Conservation (phyloP, 1,140 invertebrate species). For the Stenopsyche tienmushanensis region DNA sequence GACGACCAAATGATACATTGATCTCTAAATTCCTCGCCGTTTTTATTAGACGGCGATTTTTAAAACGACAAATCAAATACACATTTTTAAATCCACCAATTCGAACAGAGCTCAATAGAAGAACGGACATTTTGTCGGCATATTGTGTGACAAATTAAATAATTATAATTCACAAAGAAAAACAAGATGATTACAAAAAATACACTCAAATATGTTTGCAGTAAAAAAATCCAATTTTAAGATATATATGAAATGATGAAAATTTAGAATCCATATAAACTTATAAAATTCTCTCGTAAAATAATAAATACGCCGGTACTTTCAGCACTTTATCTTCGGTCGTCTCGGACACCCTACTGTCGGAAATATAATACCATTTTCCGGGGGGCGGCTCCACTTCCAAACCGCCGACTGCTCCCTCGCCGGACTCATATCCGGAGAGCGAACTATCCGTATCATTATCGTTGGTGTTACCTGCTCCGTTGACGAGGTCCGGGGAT, state of each 20-base stretch:
- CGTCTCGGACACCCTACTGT: slow-evolving; percentile 80
- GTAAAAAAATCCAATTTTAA: not conserved
- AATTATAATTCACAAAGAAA: too few relatives aligned
- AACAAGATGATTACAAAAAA: not conserved
- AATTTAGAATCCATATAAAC: slow-evolving; percentile 17
- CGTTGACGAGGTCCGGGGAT: slow-evolving; percentile 50
- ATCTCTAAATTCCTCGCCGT: too few relatives aligned
- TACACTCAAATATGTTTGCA: not conserved
- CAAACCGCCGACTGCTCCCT: slow-evolving; percentile 44
- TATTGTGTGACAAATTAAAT: too few relatives aligned
- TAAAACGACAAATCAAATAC: too few relatives aligned
- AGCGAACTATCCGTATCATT: slow-evolving; percentile 53
- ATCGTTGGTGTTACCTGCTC: slow-evolving; percentile 44
- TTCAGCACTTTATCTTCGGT: slow-evolving; percentile 78
- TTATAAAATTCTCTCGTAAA: slow-evolving; percentile 89
- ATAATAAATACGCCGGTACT: slow-evolving; percentile 93
- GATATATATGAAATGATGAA: too few relatives aligned
- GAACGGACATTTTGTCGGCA: too few relatives aligned
- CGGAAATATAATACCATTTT: slow-evolving; percentile 92
- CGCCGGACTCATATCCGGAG: slow-evolving; percentile 52
- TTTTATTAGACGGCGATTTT: too few relatives aligned
- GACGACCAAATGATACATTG: too few relatives aligned
- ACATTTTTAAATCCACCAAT: too few relatives aligned
- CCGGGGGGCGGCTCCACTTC: slow-evolving; percentile 64
- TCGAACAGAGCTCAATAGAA: too few relatives aligned